These are phyloP conservation scores for Labeo catla DNA, from an alignment of 2,113 vertebrate genomes.

Conservation along the genomic window DNA sequence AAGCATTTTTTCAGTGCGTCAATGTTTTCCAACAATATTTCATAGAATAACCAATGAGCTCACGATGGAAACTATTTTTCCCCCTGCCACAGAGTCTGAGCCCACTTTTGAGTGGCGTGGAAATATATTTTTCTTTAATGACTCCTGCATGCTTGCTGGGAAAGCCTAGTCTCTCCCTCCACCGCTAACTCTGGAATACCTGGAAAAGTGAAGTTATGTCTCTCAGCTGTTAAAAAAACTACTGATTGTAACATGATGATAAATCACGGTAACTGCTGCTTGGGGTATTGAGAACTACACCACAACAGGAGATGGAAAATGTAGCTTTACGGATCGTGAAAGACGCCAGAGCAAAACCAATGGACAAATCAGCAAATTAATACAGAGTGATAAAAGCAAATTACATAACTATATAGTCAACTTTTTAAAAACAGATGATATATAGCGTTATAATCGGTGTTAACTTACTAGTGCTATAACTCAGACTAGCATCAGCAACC, in stretches of 20 bases:
- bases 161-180: conserved; percentile 71
- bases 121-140: conserved; percentile 80
- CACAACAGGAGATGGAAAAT: conserved; percentile 66
- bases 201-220: conserved; percentile 72
- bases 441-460: not conserved
- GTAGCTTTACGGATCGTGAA: conserved; percentile 60
- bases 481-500: not conserved
- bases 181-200: conserved; percentile 67
- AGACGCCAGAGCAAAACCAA: conserved; percentile 57
- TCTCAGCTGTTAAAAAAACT: conserved; percentile 43
- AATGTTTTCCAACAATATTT: conserved; percentile 75
- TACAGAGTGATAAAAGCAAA: conserved; percentile 46
- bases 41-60: conserved; percentile 80
- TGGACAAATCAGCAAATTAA: conserved; percentile 58
- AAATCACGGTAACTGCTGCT: conserved; percentile 48
- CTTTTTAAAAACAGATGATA: conserved; percentile 1
- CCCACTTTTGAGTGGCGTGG: conserved; percentile 75
- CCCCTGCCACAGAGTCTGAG: conserved; percentile 72
- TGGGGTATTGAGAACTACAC: conserved; percentile 59
- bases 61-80: conserved; percentile 81
- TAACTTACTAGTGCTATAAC: not conserved
- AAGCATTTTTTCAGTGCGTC: conserved; percentile 46
- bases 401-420: conserved; percentile 2
- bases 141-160: conserved; percentile 75
- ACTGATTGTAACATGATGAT: conserved; percentile 40